Percentiles rank a stretch among this genome's conserved stretches.
phyloP scores from a whole-genome alignment of 1,140 invertebrate species.

The Hyphantria cunea region DNA sequence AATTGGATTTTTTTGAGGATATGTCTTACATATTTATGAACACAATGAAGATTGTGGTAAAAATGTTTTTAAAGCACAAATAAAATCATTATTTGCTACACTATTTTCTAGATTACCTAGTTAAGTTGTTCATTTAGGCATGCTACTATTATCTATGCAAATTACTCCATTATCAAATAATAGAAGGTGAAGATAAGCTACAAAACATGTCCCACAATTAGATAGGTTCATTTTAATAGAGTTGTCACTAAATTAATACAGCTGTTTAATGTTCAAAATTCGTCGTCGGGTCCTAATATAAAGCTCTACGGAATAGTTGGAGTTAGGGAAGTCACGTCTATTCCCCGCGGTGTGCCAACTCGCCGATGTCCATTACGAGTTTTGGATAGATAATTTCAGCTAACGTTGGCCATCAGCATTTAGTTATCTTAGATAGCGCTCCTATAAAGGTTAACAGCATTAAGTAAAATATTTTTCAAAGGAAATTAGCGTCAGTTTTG shows the following conservation, averaged over 20 bases:
- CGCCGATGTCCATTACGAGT: conserved; percentile 32
- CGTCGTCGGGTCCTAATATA: conserved; percentile 18
- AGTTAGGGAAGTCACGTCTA: conserved; percentile 34
- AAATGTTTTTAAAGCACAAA: too few relatives aligned
- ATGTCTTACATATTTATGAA: too few relatives aligned
- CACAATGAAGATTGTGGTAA: too few relatives aligned
- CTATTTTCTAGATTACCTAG: too few relatives aligned
- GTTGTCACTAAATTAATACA: conserved; percentile 12
- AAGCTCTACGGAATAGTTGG: conserved; percentile 25
- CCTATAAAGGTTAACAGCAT: conserved; percentile 20
- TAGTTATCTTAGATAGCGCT: neutral
- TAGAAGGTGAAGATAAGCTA: too few relatives aligned
- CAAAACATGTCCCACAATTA: conserved; percentile 5
- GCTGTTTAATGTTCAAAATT: conserved; percentile 28
- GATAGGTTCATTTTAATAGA: neutral
- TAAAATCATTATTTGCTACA: too few relatives aligned
- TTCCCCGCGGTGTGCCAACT: conserved; percentile 31
- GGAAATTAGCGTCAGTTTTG: conserved; percentile 3
- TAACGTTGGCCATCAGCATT: conserved; percentile 21
- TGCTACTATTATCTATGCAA: too few relatives aligned
- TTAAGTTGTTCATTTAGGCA: too few relatives aligned
- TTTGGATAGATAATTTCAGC: conserved; percentile 27
- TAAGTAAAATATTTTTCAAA: conserved; percentile 14
- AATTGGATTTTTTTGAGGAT: too few relatives aligned
- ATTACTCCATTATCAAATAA: too few relatives aligned